Conservation (phyloP, 2,888 invertebrate genomes). For the Amphipyra berbera region DNA sequence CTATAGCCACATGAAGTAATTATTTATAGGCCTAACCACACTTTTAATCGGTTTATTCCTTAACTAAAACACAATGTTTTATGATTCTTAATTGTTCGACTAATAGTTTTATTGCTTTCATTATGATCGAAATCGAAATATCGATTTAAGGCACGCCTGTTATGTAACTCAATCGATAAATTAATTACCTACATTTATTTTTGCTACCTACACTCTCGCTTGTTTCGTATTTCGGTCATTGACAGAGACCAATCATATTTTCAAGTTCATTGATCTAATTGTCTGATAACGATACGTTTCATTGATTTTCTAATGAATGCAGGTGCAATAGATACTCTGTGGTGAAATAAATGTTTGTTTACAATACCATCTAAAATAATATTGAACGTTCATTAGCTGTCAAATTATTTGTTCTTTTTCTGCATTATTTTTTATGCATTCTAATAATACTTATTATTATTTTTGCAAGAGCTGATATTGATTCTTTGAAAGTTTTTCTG, state of each 20-base stretch:
- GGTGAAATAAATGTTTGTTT: conserved; percentile 26
- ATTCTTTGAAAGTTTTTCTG: neutral
- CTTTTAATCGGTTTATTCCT: conserved; percentile 1
- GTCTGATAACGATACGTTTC: conserved; percentile 46
- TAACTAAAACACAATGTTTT: conserved; percentile 8
- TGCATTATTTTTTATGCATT: neutral
- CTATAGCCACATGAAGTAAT: too few relatives aligned
- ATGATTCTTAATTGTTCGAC: conserved; percentile 14
- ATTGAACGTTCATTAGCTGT: conserved; percentile 23
- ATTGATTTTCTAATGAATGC: conserved; percentile 28
- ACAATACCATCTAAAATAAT: conserved; percentile 3
- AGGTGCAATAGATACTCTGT: conserved; percentile 25
- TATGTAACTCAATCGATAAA: conserved; percentile 30
- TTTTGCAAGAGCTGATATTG: neutral
- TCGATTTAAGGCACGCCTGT: conserved; percentile 14
- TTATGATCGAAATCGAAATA: conserved; percentile 24
- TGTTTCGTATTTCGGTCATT: conserved; percentile 48
- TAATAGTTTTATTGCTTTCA: conserved; percentile 32
- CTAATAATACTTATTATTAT: conserved; percentile 9
- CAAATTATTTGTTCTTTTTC: conserved; percentile 6
- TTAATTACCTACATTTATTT: conserved; percentile 32
- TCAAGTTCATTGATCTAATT: conserved; percentile 51
- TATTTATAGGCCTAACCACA: too few relatives aligned
- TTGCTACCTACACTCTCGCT: conserved; percentile 26
- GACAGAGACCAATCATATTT: conserved; percentile 45